phyloP scores from a whole-genome alignment of 2,888 invertebrate genomes.

The Congeria kusceri region DNA sequence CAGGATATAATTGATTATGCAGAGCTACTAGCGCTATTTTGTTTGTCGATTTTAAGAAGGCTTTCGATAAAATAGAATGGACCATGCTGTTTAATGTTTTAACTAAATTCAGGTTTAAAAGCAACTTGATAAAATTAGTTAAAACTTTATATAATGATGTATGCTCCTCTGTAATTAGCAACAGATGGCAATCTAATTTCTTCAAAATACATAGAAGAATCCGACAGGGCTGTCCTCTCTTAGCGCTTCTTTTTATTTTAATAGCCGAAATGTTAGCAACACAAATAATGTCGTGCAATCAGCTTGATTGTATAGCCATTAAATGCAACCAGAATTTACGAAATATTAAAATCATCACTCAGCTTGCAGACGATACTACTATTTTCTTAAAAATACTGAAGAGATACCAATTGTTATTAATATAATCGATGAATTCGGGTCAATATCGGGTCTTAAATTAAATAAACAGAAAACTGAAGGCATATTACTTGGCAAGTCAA shows the following conservation, averaged over 20 bases:
- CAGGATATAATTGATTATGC: conserved; percentile 41
- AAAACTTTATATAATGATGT: neutral
- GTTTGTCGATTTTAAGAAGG: conserved; percentile 48
- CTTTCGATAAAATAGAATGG: conserved; percentile 41
- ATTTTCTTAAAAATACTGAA: neutral
- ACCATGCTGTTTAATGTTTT: conserved; percentile 1
- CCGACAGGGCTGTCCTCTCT: too few species aligned
- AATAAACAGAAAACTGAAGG: too few species aligned
- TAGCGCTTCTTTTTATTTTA: neutral
- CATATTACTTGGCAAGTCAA: too few species aligned
- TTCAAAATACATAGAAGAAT: neutral
- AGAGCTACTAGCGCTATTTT: conserved; percentile 29
- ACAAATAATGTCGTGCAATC: neutral
- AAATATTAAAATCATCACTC: neutral
- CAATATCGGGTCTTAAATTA: too few species aligned
- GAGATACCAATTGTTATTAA: neutral
- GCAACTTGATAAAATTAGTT: too few species aligned
- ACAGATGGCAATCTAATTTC: neutral
- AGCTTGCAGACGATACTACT: neutral
- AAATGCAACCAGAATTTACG: too few species aligned
- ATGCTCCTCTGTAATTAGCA: neutral
- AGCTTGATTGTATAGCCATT: too few species aligned
- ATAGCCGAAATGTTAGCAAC: neutral
- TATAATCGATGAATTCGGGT: too few species aligned
- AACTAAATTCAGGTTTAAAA: neutral